phyloP scores from a whole-genome alignment of 2,888 invertebrate species.

The Philhelius pedissequus region DNA sequence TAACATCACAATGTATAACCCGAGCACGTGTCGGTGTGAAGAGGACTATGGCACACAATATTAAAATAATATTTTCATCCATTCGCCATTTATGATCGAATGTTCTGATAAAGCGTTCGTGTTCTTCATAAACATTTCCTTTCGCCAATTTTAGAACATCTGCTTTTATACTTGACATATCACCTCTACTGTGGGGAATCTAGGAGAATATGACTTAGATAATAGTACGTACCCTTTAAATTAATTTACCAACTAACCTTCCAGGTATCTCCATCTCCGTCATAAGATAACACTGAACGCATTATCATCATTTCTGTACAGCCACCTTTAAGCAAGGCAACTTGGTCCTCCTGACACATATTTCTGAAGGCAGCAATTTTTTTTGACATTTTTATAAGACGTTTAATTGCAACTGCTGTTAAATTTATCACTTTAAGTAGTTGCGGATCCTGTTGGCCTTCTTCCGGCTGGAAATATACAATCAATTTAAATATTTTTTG shows the following conservation, averaged over 20 bases:
- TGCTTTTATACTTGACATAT: constrained; percentile 88
- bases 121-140: constrained; percentile 92
- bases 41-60: constrained; percentile 93
- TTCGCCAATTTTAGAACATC: constrained; percentile 95
- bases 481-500: not conserved
- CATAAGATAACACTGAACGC: constrained; percentile 94
- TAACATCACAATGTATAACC: constrained; percentile 90
- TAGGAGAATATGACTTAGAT: too few relatives aligned
- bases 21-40: constrained; percentile 91
- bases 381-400: constrained; percentile 91
- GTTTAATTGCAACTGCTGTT: constrained; percentile 93
- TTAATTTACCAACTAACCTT: constrained; percentile 81
- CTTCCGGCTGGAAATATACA: constrained; percentile 72
- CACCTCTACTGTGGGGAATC: constrained; percentile 89
- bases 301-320: constrained; percentile 98
- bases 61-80: constrained; percentile 93
- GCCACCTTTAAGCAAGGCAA: constrained; percentile 86
- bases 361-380: constrained; percentile 93
- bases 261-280: constrained; percentile 92
- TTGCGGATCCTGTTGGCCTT: constrained; percentile 82
- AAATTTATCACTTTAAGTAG: constrained; percentile 92
- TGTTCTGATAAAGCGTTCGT: constrained; percentile 90
- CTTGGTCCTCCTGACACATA: constrained; percentile 96
- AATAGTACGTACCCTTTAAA: constrained; percentile 1
- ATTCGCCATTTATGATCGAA: constrained; percentile 91